Conservation (phyloP, 1,140 invertebrate genomes). For the Lethrus apterus region DNA sequence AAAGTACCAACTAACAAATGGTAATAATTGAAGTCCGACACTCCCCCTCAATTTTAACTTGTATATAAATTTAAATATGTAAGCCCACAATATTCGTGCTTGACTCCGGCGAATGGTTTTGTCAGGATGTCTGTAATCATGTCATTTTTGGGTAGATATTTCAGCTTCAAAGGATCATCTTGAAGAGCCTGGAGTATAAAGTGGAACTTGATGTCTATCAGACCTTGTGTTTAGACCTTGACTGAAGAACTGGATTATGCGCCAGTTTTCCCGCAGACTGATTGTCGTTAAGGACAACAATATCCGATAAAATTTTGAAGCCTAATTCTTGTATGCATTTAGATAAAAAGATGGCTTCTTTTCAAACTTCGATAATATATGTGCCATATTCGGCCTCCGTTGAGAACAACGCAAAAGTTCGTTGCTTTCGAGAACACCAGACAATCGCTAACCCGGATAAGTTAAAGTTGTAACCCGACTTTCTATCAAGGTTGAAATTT, state of each 20-base stretch:
- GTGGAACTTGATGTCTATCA: constrained; percentile 27
- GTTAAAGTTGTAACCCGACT: not conserved
- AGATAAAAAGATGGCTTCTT: not conserved
- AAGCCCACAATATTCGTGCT: not conserved
- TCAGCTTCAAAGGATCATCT: constrained; percentile 12
- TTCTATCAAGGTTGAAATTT: not conserved
- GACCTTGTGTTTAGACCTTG: constrained; percentile 29
- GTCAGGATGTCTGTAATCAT: constrained; percentile 26
- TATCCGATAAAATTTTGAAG: not conserved
- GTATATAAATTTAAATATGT: not conserved
- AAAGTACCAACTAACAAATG: no score
- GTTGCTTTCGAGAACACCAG: not conserved
- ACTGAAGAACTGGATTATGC: constrained; percentile 16
- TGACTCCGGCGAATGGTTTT: constrained; percentile 4
- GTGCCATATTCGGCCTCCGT: not conserved
- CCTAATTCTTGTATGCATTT: not conserved
- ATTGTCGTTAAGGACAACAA: constrained; percentile 17
- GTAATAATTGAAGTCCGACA: no score
- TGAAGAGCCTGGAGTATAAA: constrained; percentile 22
- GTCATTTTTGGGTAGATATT: constrained; percentile 21
- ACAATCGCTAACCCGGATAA: not conserved
- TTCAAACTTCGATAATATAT: not conserved
- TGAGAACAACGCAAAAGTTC: not conserved
- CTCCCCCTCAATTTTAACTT: not conserved
- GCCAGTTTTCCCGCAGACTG: constrained; percentile 21